Conservation (phyloP, 2,113 vertebrate genomes). For the Malurus alboscapulatus region DNA sequence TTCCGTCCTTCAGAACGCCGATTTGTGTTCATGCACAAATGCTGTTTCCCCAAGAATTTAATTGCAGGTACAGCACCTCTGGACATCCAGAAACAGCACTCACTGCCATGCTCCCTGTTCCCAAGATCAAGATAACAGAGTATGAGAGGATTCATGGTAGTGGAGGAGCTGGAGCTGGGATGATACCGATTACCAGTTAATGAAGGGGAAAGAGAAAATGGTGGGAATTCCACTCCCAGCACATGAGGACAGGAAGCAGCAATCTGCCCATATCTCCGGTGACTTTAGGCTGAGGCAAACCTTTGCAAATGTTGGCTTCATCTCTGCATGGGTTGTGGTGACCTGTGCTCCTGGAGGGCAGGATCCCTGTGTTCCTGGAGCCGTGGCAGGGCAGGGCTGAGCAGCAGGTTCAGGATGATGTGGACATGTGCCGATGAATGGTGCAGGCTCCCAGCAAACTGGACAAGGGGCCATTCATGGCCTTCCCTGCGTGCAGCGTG, state of each 20-base stretch:
- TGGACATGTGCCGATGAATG: background rate
- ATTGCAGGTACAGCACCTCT: background rate
- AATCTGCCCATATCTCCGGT: background rate
- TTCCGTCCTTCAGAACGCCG: fast-evolving
- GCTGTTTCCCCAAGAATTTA: background rate
- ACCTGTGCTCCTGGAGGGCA: background rate
- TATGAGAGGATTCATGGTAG: background rate
- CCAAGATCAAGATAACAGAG: background rate
- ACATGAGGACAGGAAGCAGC: background rate
- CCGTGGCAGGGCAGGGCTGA: background rate
- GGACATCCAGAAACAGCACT: background rate
- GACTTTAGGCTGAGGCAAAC: background rate
- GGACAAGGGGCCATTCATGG: background rate
- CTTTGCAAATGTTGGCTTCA: background rate
- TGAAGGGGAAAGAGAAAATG: background rate
- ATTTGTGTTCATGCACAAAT: fast-evolving
- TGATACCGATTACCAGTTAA: background rate
- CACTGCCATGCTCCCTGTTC: background rate
- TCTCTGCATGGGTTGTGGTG: background rate
- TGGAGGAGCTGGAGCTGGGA: background rate
- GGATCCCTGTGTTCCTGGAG: background rate
- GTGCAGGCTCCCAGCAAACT: background rate
- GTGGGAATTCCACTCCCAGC: background rate
- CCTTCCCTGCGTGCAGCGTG: background rate
- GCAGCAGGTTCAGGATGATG: background rate